phyloP scores from a whole-genome alignment of 2,888 invertebrate species.

The Keiferia lycopersicella region DNA sequence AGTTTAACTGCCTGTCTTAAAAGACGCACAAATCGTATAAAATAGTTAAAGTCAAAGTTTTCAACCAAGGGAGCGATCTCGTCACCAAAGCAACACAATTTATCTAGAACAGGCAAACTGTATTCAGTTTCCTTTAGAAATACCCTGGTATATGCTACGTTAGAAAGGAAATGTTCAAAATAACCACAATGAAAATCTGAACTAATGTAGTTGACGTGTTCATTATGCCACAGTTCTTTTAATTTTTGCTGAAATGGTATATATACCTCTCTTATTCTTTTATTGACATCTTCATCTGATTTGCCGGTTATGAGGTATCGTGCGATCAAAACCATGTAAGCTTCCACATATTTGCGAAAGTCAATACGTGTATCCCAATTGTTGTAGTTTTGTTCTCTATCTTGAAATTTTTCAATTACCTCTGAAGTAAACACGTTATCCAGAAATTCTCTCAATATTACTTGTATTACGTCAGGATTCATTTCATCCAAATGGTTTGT shows the following conservation, averaged over 20 bases:
- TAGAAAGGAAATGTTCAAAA: neutral
- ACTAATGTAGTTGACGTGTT: neutral
- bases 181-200: neutral
- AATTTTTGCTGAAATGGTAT: neutral
- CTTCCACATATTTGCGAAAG: neutral
- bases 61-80: neutral
- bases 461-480: neutral
- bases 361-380: neutral
- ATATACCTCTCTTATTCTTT: neutral
- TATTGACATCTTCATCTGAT: neutral
- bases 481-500: neutral
- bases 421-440: neutral
- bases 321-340: neutral
- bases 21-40: neutral
- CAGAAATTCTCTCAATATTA: neutral
- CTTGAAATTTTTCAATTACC: neutral
- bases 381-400: neutral
- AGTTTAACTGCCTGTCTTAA: constrained; percentile 7
- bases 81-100: neutral
- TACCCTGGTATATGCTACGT: neutral
- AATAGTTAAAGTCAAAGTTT: neutral
- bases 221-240: neutral
- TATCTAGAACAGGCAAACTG: constrained; percentile 2
- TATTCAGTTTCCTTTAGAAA: neutral
- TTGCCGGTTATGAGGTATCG: constrained; percentile 4